Base-by-base conservation (phyloP, 2,797 vertebrate species). In the Novumbra hubbsi region DNA sequence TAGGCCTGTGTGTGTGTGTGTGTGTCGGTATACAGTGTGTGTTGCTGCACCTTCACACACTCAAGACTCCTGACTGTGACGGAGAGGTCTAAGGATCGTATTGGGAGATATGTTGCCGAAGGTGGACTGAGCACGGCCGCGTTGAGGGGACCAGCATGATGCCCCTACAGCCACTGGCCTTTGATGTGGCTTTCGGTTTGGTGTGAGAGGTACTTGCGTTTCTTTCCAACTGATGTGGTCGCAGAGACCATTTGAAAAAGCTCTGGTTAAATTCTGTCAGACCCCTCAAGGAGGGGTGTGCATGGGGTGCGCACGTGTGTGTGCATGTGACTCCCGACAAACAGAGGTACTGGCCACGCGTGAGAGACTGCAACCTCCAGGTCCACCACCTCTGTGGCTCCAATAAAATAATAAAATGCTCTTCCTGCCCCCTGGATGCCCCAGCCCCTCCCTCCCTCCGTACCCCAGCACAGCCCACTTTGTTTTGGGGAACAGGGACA, bases 371-470 rank as follows among this genome's bases (percentile, higher is more conserved):
- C 78, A 76, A 83, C 80, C 70, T 70, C 71, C 4, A 78, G 55
- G 76, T 90, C 73, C 86, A 90, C 86, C 88, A 90, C 87, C 32
- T 90, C 88, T 88, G 91, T 85, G 82, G 81, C 83, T 81, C 88
- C 91, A 89, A 92, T 93, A 93, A 94, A 94, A 93, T 93, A 88
- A 88, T 93, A 92, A 93, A 84, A 75, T 88, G 84, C 73, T 80
- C 84, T 84, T 85, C 78, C 79, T 83, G 74, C 86, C 81, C 85
- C 88, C 82, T 81, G 81, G 82, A 45, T 8, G 11, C 41, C 41
- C 41, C 41, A 45, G 41, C 41, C 41, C 41, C 41, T 45, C 41
- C 41, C 41, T 2, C 41, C 41, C 41, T 45, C 41, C 41, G 9
- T 45, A 8, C 2, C 41, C 41, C 41, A 45, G 41, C 80, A 79